Conservation (phyloP, 2,888 invertebrate genomes). For the Schizaphis graminum region DNA sequence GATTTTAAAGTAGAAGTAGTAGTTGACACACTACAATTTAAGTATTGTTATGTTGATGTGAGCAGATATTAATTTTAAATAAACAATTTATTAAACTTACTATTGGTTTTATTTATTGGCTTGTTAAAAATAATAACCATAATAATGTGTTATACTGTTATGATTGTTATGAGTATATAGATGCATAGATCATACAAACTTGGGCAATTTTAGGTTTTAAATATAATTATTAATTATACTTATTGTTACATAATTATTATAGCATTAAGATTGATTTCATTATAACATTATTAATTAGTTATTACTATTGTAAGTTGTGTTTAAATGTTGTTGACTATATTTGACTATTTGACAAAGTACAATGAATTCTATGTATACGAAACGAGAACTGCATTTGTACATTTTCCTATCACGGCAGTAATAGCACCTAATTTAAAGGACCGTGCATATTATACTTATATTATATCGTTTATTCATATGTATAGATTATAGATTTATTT, state of each 20-base stretch:
- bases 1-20: conserved; percentile 56
- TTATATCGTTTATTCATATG: not conserved
- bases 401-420: not conserved
- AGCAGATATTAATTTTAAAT: conserved; percentile 65
- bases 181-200: not conserved
- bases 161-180: not conserved
- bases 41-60: conserved; percentile 64
- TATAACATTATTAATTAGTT: not conserved
- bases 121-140: not conserved
- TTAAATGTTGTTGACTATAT: conserved; percentile 25
- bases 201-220: conserved; percentile 32
- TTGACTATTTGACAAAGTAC: conserved; percentile 2
- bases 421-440: not conserved
- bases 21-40: conserved; percentile 62
- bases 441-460: too few species aligned
- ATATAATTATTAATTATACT: not conserved
- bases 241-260: conserved; percentile 13
- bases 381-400: not conserved
- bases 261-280: conserved; percentile 24
- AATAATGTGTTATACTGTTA: not conserved
- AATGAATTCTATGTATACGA: not conserved
- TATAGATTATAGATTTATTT: not conserved
- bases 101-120: conserved; percentile 29
- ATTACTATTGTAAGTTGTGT: not conserved
- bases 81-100: conserved; percentile 60